Evolutionary conservation across 2,113 vertebrate species (phyloP).

Genomic region (Corynorhinus townsendii): DNA sequence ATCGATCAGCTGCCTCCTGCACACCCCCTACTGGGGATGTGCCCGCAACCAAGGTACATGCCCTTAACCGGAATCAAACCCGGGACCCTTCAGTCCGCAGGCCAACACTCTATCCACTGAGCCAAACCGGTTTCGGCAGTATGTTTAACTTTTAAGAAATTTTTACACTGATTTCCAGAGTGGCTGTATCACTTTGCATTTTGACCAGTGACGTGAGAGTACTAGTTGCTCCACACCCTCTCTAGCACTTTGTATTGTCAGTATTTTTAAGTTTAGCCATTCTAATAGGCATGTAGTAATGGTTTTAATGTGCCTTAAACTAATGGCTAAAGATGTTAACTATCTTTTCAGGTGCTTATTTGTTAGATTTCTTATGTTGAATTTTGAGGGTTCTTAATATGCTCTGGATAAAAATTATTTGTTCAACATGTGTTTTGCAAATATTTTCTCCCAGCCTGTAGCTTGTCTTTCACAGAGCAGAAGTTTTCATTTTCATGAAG

Average conservation of each 20-base stretch:
- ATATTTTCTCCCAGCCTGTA: background rate
- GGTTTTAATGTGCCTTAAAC: background rate
- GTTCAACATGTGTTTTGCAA: background rate
- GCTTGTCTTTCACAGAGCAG: background rate
- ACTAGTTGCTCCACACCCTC: background rate
- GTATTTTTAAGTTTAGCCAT: background rate
- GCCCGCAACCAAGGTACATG: no score
- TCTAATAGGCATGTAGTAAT: background rate
- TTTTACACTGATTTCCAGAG: background rate
- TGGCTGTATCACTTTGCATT: background rate
- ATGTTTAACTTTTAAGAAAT: background rate
- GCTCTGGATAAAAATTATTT: background rate
- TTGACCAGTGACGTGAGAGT: background rate
- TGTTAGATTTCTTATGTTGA: background rate
- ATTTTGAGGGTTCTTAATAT: background rate
- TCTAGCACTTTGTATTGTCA: background rate
- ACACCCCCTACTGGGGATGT: no score
- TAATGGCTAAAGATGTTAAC: background rate
- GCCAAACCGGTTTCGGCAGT: no score
- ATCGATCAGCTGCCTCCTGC: no score
- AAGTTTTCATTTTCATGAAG: constrained; percentile 10
- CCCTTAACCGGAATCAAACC: no score
- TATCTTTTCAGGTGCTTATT: constrained; percentile 11
- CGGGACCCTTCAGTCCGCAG: no score
- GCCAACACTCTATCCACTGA: no score